These are phyloP conservation scores for Atopsyche davidsoni DNA, from an alignment of 1,140 invertebrate species.

Conservation along the genomic window DNA sequence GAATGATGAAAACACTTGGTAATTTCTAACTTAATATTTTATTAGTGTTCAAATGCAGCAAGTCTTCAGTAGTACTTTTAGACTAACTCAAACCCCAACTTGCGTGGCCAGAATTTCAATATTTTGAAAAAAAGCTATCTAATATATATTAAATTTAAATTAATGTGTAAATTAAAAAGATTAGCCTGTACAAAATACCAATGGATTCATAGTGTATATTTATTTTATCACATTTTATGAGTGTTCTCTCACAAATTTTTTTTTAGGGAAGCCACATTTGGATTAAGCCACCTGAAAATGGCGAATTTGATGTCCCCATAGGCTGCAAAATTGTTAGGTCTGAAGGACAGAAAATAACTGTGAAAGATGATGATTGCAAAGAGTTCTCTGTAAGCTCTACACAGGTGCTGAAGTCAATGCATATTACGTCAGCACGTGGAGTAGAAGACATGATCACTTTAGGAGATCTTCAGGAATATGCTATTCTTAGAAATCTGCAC, in stretches of 20 bases:
- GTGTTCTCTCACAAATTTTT: too few relatives aligned
- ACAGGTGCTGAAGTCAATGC: conserved; percentile 73
- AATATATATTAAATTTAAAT: not conserved
- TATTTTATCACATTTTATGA: too few relatives aligned
- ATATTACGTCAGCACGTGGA: conserved; percentile 74
- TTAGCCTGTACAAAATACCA: not conserved
- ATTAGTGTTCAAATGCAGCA: too few relatives aligned
- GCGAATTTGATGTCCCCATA: conserved; percentile 77
- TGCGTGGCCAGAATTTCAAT: too few relatives aligned
- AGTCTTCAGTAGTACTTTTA: too few relatives aligned
- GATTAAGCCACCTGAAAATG: conserved; percentile 65
- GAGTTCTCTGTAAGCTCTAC: conserved; percentile 49
- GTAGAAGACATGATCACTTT: conserved; percentile 94
- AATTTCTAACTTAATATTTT: conserved; percentile 3
- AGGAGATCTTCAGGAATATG: conserved; percentile 87
- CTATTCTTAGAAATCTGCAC: conserved; percentile 87
- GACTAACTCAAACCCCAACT: too few relatives aligned
- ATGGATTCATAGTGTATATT: too few relatives aligned
- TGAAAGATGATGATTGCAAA: conserved; percentile 73
- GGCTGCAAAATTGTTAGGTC: conserved; percentile 73
- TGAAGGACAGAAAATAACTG: conserved; percentile 69
- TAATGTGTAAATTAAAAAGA: conserved; percentile 8
- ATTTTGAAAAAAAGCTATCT: too few relatives aligned
- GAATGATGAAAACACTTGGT: too few relatives aligned
- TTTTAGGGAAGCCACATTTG: conserved; percentile 77